Evolutionary conservation across 2,113 vertebrate genomes (phyloP), one percentile per base, ranked within the genome.

Genomic region (Callospermophilus lateralis): DNA sequence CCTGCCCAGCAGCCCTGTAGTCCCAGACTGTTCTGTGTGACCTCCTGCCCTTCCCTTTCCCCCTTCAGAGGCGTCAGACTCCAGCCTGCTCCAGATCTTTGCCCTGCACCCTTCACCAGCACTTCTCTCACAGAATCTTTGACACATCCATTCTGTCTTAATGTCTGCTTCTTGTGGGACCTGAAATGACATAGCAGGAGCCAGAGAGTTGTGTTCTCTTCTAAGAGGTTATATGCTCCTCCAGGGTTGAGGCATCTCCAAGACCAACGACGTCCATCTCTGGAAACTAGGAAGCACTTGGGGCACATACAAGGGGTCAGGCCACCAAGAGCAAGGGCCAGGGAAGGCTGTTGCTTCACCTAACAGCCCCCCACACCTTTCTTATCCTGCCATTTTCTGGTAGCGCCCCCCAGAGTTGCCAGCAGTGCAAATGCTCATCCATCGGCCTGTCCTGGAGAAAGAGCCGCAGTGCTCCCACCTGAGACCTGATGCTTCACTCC

Each of bases 381-480:
- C 34, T 72, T 2, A 34, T 2, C 95, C 93, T 73, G 53, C 73
- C 22, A 72, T 48, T 97, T 96, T 97, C 97, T 87, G 93, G 90
- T 74, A 79, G 84, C 86, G 91, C 94, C 95, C 77, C 94, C 34
- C 93, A 81, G 15, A 65, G 93, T 93, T 92, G 67, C 28, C 78
- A 98, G 96, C 86, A 65, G 5, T 68, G 24, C 8, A 92, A 96
- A 53, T 0, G 63, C 97, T 96, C 26, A 0, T 24, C 19, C 78
- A 83, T 61, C 32, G 1, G 95, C 1, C 93, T 37, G 48, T n/a
- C 87, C 96, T 92, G 97, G 94, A 97, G 94, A 89, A 96, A 97
- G 91, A 96, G 97, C 93, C 92, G 81, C 95, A n/a, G 11, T 51
- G 22, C 93, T 97, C 48, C 79, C 92, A 95, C 68, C 96, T 93